Conservation (phyloP, 2,113 vertebrate genomes). For the Microtus richardsoni region DNA sequence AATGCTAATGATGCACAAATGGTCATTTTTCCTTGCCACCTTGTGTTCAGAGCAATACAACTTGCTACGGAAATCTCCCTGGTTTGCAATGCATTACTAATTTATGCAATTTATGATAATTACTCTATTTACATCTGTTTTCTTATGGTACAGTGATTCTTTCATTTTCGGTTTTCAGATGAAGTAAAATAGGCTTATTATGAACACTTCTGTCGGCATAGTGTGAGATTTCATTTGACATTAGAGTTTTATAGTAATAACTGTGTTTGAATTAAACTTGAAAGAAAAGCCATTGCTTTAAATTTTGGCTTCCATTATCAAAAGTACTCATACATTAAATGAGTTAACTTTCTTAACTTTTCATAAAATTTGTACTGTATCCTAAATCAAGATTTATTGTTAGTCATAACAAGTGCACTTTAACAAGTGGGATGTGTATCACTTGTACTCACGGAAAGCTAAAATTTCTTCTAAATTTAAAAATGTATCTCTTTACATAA, state of each 20-base stretch:
- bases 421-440: background rate
- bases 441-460: background rate
- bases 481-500: background rate
- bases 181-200: background rate
- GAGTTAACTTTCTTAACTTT: background rate
- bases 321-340: background rate
- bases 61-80: background rate
- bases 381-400: background rate
- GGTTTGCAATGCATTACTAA: background rate
- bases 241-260: background rate
- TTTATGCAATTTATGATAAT: background rate
- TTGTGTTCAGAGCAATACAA: background rate
- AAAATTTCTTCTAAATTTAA: background rate
- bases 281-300: background rate
- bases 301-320: background rate
- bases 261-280: background rate
- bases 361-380: background rate
- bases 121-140: background rate
- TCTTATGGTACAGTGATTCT: background rate
- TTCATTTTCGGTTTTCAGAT: background rate
- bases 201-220: background rate
- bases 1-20: background rate
- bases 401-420: background rate
- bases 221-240: background rate
- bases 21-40: constrained; percentile 13